Conservation (phyloP, 2,888 invertebrate genomes). For the Tenthredo mesomela region DNA sequence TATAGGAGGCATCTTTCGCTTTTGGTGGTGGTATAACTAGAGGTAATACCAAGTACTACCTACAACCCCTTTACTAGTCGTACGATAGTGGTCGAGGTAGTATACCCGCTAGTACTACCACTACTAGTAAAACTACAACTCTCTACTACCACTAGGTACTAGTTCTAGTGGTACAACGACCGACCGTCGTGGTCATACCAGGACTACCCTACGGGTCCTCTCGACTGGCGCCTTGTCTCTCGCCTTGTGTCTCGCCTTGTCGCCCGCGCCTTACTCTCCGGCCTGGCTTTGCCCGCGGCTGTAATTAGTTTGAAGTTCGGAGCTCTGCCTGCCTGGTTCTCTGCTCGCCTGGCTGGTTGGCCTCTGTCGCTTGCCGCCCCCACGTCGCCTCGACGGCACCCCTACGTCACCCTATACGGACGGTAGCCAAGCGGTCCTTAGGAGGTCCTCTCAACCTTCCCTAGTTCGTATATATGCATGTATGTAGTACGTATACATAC, state of each 20-base stretch:
- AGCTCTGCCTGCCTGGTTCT: slow-evolving; percentile 7
- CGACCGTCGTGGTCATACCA: slow-evolving; percentile 48
- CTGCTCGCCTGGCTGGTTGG: slow-evolving; percentile 43
- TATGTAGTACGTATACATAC: not conserved
- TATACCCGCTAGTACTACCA: slow-evolving; percentile 15
- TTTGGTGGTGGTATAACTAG: slow-evolving; percentile 35
- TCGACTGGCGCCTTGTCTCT: slow-evolving; percentile 45
- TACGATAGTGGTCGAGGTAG: slow-evolving; percentile 24
- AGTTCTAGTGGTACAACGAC: slow-evolving; percentile 46
- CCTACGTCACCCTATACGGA: slow-evolving; percentile 24
- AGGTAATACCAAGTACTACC: slow-evolving; percentile 41
- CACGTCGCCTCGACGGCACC: slow-evolving; percentile 6
- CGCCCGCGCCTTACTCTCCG: slow-evolving; percentile 44
- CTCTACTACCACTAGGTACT: slow-evolving; percentile 16
- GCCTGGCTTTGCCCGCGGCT: slow-evolving; percentile 47
- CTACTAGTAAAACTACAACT: slow-evolving; percentile 8
- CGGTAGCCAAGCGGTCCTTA: slow-evolving; percentile 41
- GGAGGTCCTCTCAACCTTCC: slow-evolving; percentile 26
- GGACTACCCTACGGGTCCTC: slow-evolving; percentile 20
- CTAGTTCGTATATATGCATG: not conserved
- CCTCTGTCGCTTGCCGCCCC: slow-evolving; percentile 44
- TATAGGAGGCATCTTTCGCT: slow-evolving; percentile 12
- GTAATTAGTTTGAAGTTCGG: slow-evolving; percentile 53
- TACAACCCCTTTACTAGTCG: slow-evolving; percentile 28
- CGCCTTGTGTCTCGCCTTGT: slow-evolving; percentile 47